These are phyloP conservation scores for Oxyura jamaicensis DNA, from an alignment of 2,113 vertebrate genomes.

Conservation along the genomic window DNA sequence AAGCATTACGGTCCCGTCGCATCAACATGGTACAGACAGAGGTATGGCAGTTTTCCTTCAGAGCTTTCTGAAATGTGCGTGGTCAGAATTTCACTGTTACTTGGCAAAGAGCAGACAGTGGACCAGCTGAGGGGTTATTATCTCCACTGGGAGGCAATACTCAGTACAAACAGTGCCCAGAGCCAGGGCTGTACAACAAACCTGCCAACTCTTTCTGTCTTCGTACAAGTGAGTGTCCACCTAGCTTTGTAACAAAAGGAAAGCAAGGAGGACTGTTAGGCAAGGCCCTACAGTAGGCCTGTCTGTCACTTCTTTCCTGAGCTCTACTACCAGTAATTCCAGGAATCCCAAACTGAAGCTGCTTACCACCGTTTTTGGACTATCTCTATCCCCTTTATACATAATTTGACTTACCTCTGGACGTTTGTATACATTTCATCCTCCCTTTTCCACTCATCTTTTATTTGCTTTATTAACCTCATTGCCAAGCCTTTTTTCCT, in stretches of 20 bases:
- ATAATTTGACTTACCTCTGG: background rate
- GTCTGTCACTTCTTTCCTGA: background rate
- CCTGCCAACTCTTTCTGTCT: background rate
- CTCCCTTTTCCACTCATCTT: background rate
- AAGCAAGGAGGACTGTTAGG: background rate
- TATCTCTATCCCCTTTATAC: background rate
- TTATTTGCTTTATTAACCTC: background rate
- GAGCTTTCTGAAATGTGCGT: background rate
- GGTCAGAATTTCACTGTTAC: background rate
- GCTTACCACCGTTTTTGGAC: background rate
- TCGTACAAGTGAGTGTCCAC: accelerated
- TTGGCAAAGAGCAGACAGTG: background rate
- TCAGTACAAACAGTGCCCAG: accelerated
- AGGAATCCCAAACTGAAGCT: background rate
- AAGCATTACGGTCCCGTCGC: constrained; percentile 93
- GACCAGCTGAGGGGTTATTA: background rate
- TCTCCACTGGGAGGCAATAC: background rate
- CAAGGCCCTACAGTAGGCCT: background rate
- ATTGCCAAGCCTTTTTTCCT: background rate
- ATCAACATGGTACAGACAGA: constrained; percentile 99
- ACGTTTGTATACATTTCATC: background rate
- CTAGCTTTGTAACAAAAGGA: background rate
- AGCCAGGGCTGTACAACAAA: background rate
- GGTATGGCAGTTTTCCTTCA: constrained; percentile 74
- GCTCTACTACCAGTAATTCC: background rate